Base-by-base conservation (phyloP, 2,113 vertebrate species). In the Rhadina sibilatrix region DNA sequence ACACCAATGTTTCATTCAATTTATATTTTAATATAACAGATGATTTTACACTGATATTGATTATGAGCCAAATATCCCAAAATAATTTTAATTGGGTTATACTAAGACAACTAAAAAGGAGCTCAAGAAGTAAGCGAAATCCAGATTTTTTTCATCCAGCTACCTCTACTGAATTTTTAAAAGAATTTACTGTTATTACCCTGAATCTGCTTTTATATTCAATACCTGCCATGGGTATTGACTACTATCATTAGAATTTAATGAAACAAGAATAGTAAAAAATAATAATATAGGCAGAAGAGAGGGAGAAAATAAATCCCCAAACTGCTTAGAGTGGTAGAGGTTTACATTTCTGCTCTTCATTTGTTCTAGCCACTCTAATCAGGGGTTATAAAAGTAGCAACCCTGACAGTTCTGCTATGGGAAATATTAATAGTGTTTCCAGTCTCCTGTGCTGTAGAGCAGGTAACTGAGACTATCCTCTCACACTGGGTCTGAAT, bases 401-500 rank as follows among this genome's bases (percentile, higher is more conserved):
- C 7, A 42, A 22, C 4, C 9, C 14, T 53, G 27, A 28, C 38
- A 37, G 16, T 40, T 71, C 12, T 5, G 0, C 20, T 63, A 11
- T 6, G 4, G 19, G n/a, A 66, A 78, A 84, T 7, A 8, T 33
- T 8, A 27, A 15, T 9, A 49, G 3, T 15, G 23, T 30, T 61
- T 70, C 31, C n/a, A 25, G 25, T 23, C 10, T 63, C 12, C 37
- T 42, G 13, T 33, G 11, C 17, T 88, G 50, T 2, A 31, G 12
- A 7, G 8, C 56, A 70, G 31, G 6, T 17, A 42, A 74, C 6
- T 35, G 35, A 49, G 11, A 30, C 25, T 21, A 3, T 15, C 13
- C 9, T 44, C 27, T 63, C 61, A 22, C 10, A 14, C 0, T 5
- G 40, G 7, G 13, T 23, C 27, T 47, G 13, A 52, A 14, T 1